Evolutionary conservation across 2,888 invertebrate genomes (phyloP), one percentile per base, ranked within the genome.

Genomic region (Conops quadrifasciatus): DNA sequence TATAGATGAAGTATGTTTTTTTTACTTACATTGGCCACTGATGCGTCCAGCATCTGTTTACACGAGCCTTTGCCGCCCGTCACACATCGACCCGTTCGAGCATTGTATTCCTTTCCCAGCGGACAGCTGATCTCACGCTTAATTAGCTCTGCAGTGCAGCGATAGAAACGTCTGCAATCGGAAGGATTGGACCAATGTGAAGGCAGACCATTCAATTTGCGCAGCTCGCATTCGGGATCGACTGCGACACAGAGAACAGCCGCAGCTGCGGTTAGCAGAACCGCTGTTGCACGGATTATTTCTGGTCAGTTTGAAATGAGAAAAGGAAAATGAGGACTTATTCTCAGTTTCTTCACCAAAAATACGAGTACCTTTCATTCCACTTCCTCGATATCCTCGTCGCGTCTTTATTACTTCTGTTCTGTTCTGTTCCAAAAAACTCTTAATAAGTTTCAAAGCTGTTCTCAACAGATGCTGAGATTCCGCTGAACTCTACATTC

Each of bases 211-310:
- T 77, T 77, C 13, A 78, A 24, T 60, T 78, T 78, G 36, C 82
- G 81, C 36, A 81, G 77, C n/a, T 80, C 72, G 67, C 82, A 83
- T 73, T 81, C 82, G 53, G 80, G 77, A 76, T 83, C 83, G 65
- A 78, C 80, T 43, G 81, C 81, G 60, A 71, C 73, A 70, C 75
- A 72, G 64, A 77, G 70, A 73, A 77, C 77, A 72, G 79, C 73
- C 74, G 79, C 71, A 64, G 75, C 72, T 66, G 80, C 81, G 77
- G 79, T 36, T 74, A 83, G 75, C 74, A 76, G 76, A 77, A 77
- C 83, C 83, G 62, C 11, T 47, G 49, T 16, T 15, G 28, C 24
- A 28, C 5, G 58, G 28, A 28, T 58, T 58, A 26, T 5, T 7
- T 24, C 58, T 58, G 28, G 21, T 3, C 4, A 56, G 21, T 24